These are phyloP conservation scores for Rana temporaria DNA, from an alignment of 2,113 vertebrate species.

Conservation along the genomic window DNA sequence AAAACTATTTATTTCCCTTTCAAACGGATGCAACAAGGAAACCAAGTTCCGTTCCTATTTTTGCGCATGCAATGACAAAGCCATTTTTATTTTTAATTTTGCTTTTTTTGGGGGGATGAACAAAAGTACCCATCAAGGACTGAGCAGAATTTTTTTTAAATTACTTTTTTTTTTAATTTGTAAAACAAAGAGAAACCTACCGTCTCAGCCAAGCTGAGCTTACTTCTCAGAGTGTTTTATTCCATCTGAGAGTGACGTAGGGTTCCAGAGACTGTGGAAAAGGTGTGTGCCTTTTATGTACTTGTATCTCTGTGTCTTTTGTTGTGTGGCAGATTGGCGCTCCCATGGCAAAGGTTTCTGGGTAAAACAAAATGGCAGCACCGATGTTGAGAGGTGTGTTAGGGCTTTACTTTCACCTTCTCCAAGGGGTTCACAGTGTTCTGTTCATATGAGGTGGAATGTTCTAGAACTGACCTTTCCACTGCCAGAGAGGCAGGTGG, in stretches of 20 bases:
- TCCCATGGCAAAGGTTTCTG: conserved; percentile 46
- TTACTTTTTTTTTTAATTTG: background rate
- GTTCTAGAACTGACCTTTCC: background rate
- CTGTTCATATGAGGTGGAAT: background rate
- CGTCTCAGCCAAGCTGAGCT: conserved; percentile 9
- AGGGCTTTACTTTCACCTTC: background rate
- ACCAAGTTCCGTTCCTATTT: conserved; percentile 44
- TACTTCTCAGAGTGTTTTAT: conserved; percentile 6
- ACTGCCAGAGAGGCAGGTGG: background rate
- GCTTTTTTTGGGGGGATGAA: conserved; percentile 23
- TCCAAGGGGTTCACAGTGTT: background rate
- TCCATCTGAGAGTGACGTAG: background rate
- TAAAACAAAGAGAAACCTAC: conserved; percentile 24
- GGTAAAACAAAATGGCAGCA: background rate
- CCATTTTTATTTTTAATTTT: conserved; percentile 48
- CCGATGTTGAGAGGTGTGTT: background rate
- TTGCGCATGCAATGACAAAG: conserved; percentile 54
- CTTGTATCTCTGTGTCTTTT: conserved; percentile 35
- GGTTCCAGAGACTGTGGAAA: conserved; percentile 42
- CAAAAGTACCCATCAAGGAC: conserved; percentile 34
- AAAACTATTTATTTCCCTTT: conserved; percentile 16
- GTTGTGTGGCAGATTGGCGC: conserved; percentile 30
- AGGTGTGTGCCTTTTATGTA: conserved; percentile 40
- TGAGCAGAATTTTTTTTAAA: conserved; percentile 17
- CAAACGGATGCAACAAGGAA: conserved; percentile 52